These are phyloP conservation scores for Hippocampus kuda DNA, from an alignment of 2,797 vertebrate species.

Conservation along the genomic window DNA sequence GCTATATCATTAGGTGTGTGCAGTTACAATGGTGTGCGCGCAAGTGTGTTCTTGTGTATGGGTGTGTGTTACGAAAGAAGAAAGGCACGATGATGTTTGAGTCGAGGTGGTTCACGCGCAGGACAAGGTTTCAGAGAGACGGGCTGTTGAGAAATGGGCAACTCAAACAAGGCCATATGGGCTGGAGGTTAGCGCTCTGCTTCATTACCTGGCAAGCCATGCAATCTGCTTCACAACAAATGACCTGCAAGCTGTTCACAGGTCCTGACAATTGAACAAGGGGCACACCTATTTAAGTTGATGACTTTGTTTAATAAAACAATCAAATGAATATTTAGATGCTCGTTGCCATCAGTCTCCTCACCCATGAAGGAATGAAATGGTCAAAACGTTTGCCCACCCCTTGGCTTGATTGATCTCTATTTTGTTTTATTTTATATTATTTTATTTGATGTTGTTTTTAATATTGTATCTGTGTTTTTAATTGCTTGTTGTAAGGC, in stretches of 20 bases:
- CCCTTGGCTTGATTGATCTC: too few relatives aligned
- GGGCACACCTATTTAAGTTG: background rate
- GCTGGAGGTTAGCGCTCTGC: slow-evolving; percentile 8
- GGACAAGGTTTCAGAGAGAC: slow-evolving; percentile 5
- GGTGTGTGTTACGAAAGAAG: background rate
- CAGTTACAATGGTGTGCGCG: background rate
- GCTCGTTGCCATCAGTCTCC: background rate
- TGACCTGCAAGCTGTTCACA: background rate
- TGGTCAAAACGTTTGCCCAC: too few relatives aligned
- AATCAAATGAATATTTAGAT: background rate
- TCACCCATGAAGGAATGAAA: background rate
- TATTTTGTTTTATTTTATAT: too few relatives aligned
- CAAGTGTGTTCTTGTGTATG: background rate
- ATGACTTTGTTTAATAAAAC: background rate
- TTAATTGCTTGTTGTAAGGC: too few relatives aligned
- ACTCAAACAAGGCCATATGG: slow-evolving; percentile 8
- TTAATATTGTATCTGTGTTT: too few relatives aligned
- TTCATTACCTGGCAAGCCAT: slow-evolving; percentile 8
- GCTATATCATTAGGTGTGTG: too few relatives aligned
- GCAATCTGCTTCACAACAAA: slow-evolving; percentile 3
- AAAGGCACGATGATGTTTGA: background rate
- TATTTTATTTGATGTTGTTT: too few relatives aligned
- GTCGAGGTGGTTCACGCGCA: slow-evolving; percentile 8
- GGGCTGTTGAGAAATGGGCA: slow-evolving; percentile 4
- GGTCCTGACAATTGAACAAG: background rate